phyloP scores from a whole-genome alignment of 2,888 invertebrate genomes.

The Anthrax anthrax region DNA sequence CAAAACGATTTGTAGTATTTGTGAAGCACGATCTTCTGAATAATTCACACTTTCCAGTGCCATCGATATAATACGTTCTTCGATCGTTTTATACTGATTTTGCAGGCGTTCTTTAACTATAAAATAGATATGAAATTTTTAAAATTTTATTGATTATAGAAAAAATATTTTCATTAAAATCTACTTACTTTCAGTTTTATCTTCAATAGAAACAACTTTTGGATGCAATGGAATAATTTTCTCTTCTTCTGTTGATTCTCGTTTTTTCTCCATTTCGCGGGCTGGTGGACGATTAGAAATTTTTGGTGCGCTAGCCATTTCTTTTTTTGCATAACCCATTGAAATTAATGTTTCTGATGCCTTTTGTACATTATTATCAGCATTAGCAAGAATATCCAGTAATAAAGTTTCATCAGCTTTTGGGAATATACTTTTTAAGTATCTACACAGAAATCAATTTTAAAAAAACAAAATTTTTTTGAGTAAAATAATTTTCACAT shows the following conservation, averaged over 20 bases:
- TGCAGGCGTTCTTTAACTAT: slow-evolving; percentile 56
- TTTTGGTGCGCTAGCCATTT: slow-evolving; percentile 46
- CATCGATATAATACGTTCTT: slow-evolving; percentile 66
- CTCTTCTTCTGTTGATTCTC: background rate
- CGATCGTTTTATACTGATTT: slow-evolving; percentile 56
- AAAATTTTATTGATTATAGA: background rate
- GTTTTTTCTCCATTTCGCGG: slow-evolving; percentile 5
- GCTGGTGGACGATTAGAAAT: slow-evolving; percentile 36
- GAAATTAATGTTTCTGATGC: slow-evolving; percentile 66
- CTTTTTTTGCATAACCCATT: slow-evolving; percentile 72
- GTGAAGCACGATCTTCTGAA: slow-evolving; percentile 65
- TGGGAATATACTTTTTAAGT: slow-evolving; percentile 81
- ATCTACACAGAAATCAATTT: slow-evolving; percentile 39
- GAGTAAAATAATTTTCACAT: too few species aligned
- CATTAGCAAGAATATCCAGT: slow-evolving; percentile 66
- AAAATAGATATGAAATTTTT: background rate
- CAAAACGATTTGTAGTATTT: slow-evolving; percentile 59
- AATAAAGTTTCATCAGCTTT: slow-evolving; percentile 80
- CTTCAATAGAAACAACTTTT: slow-evolving; percentile 50
- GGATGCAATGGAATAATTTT: slow-evolving; percentile 34
- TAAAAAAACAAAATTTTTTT: too few species aligned
- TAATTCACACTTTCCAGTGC: slow-evolving; percentile 81
- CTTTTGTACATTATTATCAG: slow-evolving; percentile 82
- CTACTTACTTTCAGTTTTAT: slow-evolving; percentile 51
- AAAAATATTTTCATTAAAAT: background rate